Percentiles rank a stretch among this genome's conserved stretches.
phyloP scores from a whole-genome alignment of 37 sponge, comb jelly and placozoan genomes.

The Crambe crambe region DNA sequence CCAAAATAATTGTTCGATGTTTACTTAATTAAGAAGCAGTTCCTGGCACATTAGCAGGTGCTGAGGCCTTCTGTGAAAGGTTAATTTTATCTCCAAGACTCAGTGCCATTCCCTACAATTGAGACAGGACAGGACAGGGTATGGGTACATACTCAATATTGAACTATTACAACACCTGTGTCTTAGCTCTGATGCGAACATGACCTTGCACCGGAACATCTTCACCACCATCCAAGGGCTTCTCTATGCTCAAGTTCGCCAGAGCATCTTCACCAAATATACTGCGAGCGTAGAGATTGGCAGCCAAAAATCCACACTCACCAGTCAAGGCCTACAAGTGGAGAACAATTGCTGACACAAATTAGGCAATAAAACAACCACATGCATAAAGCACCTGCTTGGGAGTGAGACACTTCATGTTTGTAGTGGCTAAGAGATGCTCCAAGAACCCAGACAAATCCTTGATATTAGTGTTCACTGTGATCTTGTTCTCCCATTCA shows the following conservation, averaged over 20 bases:
- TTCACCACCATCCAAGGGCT: constrained; percentile 41
- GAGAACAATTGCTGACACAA: not conserved
- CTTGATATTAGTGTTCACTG: constrained; percentile 88
- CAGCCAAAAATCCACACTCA: constrained; percentile 97
- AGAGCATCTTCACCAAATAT: constrained; percentile 99
- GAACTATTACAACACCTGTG: constrained; percentile 60
- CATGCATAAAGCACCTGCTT: constrained; percentile 55
- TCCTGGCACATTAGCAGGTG: constrained; percentile 3
- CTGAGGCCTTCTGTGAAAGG: constrained; percentile 77
- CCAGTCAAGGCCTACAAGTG: constrained; percentile 86
- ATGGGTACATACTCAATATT: not conserved
- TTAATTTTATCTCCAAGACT: constrained; percentile 99
- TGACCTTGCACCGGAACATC: constrained; percentile 86
- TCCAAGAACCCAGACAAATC: constrained; percentile 81
- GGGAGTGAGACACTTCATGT: constrained; percentile 98
- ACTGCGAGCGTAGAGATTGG: constrained; percentile 95
- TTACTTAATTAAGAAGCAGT: not conserved
- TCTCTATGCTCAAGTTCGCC: constrained; percentile 95
- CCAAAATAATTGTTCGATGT: not conserved
- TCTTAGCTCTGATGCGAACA: constrained; percentile 96
- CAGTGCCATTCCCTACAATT: constrained; percentile 94
- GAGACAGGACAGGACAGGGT: not conserved
- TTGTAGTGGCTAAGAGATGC: constrained; percentile 86
- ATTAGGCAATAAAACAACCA: not conserved
- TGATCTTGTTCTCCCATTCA: constrained; percentile 99